Percentiles rank a stretch among this genome's conserved stretches.
Conservation (phyloP, 2,113 vertebrate species). For the Xiphorhynchus elegans region DNA sequence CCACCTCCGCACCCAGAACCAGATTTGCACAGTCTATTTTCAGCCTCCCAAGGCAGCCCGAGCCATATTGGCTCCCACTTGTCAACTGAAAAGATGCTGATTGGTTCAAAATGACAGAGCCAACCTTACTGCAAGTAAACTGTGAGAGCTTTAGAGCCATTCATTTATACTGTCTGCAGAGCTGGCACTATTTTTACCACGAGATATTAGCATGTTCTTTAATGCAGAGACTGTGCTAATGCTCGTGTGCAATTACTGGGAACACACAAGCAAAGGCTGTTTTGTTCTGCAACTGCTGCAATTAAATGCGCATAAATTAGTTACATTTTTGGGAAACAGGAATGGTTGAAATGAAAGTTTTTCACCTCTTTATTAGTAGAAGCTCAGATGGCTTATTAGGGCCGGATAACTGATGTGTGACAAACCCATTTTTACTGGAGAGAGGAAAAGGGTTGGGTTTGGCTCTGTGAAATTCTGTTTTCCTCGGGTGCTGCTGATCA, state of each 20-base stretch:
- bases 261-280: background rate
- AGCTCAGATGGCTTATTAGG: background rate
- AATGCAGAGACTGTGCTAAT: constrained; percentile 20
- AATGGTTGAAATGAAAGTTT: background rate
- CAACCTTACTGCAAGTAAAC: constrained; percentile 49
- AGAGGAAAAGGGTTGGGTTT: background rate
- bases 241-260: background rate
- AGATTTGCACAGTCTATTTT: constrained; percentile 66
- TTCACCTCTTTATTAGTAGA: background rate
- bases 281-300: constrained; percentile 20
- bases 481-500: background rate
- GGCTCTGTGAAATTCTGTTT: background rate
- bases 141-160: constrained; percentile 21
- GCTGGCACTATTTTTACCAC: constrained; percentile 40
- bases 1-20: constrained; percentile 62
- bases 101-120: constrained; percentile 47
- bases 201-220: constrained; percentile 28
- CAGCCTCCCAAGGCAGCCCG: constrained; percentile 46
- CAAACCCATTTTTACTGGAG: background rate
- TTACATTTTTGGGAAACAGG: background rate
- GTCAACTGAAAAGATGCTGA: constrained; percentile 35
- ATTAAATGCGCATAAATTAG: background rate
- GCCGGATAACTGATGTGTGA: background rate
- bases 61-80: constrained; percentile 18
- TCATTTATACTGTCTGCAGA: constrained; percentile 32